phyloP scores from a whole-genome alignment of 2,888 invertebrate species.

The Spilosoma lubricipeda region DNA sequence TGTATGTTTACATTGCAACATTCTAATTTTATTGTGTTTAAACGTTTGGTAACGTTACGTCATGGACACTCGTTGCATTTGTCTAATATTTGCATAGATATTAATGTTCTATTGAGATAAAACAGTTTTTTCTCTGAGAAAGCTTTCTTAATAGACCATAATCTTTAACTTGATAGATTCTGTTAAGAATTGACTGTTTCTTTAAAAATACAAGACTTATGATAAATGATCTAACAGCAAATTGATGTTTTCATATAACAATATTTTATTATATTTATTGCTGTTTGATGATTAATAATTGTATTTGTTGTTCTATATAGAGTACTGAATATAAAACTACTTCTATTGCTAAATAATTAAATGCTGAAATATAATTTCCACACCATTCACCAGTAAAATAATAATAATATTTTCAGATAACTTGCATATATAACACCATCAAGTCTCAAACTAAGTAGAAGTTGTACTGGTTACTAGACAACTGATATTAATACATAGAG shows the following conservation, averaged over 20 bases:
- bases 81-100: background rate
- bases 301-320: no score
- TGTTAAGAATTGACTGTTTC: background rate
- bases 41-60: slow-evolving; percentile 5
- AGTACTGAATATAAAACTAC: background rate
- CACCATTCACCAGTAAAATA: no score
- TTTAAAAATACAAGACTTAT: background rate
- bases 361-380: no score
- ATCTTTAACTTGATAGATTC: background rate
- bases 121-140: background rate
- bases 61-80: background rate
- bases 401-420: no score
- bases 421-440: no score
- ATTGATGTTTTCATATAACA: no score
- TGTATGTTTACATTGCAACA: background rate
- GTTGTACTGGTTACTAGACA: no score
- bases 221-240: no score
- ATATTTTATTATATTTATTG: no score
- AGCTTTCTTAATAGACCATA: no score
- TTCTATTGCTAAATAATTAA: background rate
- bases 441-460: no score
- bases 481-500: no score
- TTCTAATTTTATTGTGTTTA: slow-evolving; percentile 1
- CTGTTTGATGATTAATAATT: background rate
- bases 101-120: background rate